These are phyloP conservation scores for Lytechinus pictus DNA, from an alignment of 35 echinoderm and acorn worm genomes.

Conservation along the genomic window DNA sequence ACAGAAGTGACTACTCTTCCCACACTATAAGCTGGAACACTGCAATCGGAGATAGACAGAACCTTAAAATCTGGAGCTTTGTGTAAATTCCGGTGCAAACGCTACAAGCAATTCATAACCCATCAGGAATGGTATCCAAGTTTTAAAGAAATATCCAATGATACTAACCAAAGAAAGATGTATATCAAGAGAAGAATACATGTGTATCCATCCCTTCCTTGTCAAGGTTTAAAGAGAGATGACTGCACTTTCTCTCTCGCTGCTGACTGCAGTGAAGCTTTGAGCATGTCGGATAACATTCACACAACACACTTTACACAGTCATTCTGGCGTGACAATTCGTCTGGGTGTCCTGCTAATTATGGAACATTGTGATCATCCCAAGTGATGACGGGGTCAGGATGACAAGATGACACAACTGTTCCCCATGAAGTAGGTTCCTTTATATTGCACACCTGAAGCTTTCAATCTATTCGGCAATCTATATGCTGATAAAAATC, in stretches of 20 bases:
- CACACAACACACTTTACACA: slow-evolving; percentile 1
- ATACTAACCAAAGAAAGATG: neutral
- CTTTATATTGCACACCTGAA: neutral
- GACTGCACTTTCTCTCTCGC: neutral
- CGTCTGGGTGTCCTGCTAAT: neutral
- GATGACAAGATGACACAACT: neutral
- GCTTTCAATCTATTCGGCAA: neutral
- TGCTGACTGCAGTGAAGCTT: neutral
- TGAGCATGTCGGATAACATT: neutral
- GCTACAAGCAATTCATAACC: too few species aligned
- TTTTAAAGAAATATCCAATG: too few species aligned
- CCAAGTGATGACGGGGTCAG: neutral
- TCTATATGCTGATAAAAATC: neutral
- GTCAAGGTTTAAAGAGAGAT: neutral
- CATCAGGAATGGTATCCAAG: too few species aligned
- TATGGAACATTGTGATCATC: neutral
- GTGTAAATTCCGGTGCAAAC: neutral
- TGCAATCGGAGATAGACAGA: neutral
- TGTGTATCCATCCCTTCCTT: neutral
- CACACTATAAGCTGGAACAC: neutral
- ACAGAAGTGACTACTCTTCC: neutral
- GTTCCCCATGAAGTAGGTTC: neutral
- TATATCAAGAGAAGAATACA: neutral
- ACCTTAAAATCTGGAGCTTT: neutral
- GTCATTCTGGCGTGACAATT: neutral